Percentiles rank a stretch among this genome's conserved stretches.
Evolutionary conservation across 2,113 vertebrate genomes (phyloP).

Genomic region (Lepisosteus oculatus): DNA sequence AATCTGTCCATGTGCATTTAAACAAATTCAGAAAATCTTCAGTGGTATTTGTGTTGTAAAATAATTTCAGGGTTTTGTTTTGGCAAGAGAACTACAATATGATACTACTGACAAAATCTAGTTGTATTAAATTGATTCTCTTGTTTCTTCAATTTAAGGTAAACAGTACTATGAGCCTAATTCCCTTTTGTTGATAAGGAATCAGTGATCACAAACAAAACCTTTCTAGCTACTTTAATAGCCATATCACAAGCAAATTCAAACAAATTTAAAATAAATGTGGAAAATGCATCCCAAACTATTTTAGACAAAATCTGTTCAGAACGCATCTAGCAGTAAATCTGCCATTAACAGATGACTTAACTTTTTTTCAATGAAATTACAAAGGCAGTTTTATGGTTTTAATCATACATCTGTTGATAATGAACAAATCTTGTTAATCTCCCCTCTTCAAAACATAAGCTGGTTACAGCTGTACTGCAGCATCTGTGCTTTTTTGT

Average conservation of each 20-base stretch:
- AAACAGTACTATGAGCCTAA: no score
- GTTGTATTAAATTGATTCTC: no score
- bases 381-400: background rate
- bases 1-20: no score
- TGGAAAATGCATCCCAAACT: no score
- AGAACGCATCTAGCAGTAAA: no score
- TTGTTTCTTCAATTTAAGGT: no score
- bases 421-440: conserved; percentile 6
- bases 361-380: no score
- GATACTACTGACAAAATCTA: conserved; percentile 5
- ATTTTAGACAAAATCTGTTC: no score
- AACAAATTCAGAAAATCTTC: conserved; percentile 19
- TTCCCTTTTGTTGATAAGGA: background rate
- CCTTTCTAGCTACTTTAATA: background rate
- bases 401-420: background rate
- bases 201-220: conserved; percentile 7
- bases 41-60: conserved; percentile 42
- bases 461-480: background rate
- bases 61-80: background rate
- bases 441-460: background rate
- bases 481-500: background rate
- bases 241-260: background rate
- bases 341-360: no score
- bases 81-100: conserved; percentile 19
- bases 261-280: no score